Evolutionary conservation across 2,888 invertebrate genomes (phyloP), one percentile per base, ranked within the genome.

Genomic region (Eugnorisma glareosa): DNA sequence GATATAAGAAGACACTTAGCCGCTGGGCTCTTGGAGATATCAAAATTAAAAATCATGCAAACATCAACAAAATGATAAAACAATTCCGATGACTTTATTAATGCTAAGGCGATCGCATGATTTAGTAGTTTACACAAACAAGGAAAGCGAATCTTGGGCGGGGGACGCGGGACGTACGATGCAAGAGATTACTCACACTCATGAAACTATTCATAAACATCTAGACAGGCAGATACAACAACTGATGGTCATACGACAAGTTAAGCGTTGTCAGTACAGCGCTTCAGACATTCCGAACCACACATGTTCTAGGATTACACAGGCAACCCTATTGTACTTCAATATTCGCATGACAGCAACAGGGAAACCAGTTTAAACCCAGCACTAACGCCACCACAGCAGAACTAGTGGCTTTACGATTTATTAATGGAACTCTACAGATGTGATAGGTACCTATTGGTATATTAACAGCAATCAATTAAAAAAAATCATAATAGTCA

Each of bases 61-160:
- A 81, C 81, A 57, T 77, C 28, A 28, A 81, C 45, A 37, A 73
- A 71, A 81, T 85, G 37, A 67, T 63, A 59, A 48, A 73, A 67
- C 45, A 79, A 66, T n/a, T 66, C 28, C 11, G 18, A 74, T 68
- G 51, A 54, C 18, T 37, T 43, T 66, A 84, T 37, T 51, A 75
- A 77, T 71, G 70, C 66, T 63, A 67, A 75, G n/a, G 77, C 66
- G 72, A 54, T 67, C 40, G 43, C n/a, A 67, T 51, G 64, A 72
- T n/a, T 45, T 67, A 59, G 18, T 31, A 51, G 54, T 64, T 70
- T 57, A 64, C 15, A 72, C 73, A 73, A 68, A 80, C 68, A 75
- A 61, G 63, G 13, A 81, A 76, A 85, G 83, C 73, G 8, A 68
- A 10, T 61, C 37, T 67, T 43, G 35, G 63, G 5, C 8, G 68